phyloP scores from a whole-genome alignment of 2,113 vertebrate genomes.

The Spilogale gracilis region DNA sequence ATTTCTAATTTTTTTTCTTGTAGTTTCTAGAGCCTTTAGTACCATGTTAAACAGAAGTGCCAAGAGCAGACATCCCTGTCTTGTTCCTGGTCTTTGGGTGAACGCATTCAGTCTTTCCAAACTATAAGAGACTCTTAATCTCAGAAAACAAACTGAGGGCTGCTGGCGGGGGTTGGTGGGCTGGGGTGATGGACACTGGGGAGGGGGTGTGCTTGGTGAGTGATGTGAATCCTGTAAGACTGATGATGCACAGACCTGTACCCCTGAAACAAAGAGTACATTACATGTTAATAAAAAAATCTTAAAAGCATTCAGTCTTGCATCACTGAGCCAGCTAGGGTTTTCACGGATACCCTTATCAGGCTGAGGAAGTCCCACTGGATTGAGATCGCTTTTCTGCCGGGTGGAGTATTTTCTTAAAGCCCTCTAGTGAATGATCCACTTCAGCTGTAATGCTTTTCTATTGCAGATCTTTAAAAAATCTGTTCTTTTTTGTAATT shows the following conservation, averaged over 20 bases:
- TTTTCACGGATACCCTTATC: neutral
- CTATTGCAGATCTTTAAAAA: neutral
- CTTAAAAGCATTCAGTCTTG: neutral
- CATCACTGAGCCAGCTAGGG: neutral
- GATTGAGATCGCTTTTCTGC: neutral
- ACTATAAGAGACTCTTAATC: no score
- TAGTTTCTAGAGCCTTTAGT: neutral
- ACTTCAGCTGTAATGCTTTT: neutral
- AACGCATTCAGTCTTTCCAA: neutral
- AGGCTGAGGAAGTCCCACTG: neutral
- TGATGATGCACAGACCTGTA: no score
- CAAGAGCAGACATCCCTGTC: neutral
- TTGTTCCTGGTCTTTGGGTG: neutral
- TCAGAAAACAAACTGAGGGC: no score
- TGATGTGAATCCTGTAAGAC: no score
- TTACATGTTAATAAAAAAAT: no score
- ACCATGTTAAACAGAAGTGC: neutral
- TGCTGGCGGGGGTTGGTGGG: no score
- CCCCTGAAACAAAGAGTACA: no score
- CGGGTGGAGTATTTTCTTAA: neutral
- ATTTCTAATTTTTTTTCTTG: neutral
- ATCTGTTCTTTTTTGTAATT: neutral
- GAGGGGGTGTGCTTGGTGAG: no score
- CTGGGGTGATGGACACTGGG: no score
- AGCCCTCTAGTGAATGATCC: neutral